A percentile compares a stretch with the other conserved stretches of the same genome.
These are phyloP conservation scores for Ichneumoninae sp. DNA, from an alignment of 2,888 invertebrate species.

Conservation along the genomic window DNA sequence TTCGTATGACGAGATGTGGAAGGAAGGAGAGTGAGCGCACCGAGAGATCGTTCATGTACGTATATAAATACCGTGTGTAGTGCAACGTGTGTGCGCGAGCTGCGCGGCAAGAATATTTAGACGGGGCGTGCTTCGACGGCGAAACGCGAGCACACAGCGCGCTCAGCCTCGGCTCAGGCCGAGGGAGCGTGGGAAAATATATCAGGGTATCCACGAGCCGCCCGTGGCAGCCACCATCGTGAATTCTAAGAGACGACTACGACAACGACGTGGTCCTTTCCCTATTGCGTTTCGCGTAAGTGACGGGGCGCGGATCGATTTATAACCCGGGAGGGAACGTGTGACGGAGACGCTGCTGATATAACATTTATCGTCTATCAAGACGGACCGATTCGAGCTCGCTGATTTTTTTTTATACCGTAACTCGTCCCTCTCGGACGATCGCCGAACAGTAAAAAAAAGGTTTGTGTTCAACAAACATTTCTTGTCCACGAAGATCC, in stretches of 20 bases:
- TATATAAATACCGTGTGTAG: neutral
- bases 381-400: slow-evolving; percentile 30
- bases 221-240: slow-evolving; percentile 28
- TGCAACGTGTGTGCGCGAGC: slow-evolving; percentile 38
- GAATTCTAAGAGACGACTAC: slow-evolving; percentile 53
- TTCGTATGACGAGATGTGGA: slow-evolving; percentile 30
- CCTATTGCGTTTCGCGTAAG: slow-evolving; percentile 64
- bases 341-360: slow-evolving; percentile 34
- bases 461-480: too few species aligned
- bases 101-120: slow-evolving; percentile 66
- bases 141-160: slow-evolving; percentile 58
- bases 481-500: too few species aligned
- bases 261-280: slow-evolving; percentile 60
- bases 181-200: slow-evolving; percentile 70
- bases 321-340: slow-evolving; percentile 54
- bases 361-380: slow-evolving; percentile 25
- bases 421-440: neutral
- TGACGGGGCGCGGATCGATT: slow-evolving; percentile 65
- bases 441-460: neutral
- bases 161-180: slow-evolving; percentile 14
- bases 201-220: slow-evolving; percentile 40
- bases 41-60: slow-evolving; percentile 5
- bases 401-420: slow-evolving; percentile 14
- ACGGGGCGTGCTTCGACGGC: slow-evolving; percentile 67
- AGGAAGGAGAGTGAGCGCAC: slow-evolving; percentile 27